Conservation (phyloP, 2,113 vertebrate species). For the Tachycineta bicolor region DNA sequence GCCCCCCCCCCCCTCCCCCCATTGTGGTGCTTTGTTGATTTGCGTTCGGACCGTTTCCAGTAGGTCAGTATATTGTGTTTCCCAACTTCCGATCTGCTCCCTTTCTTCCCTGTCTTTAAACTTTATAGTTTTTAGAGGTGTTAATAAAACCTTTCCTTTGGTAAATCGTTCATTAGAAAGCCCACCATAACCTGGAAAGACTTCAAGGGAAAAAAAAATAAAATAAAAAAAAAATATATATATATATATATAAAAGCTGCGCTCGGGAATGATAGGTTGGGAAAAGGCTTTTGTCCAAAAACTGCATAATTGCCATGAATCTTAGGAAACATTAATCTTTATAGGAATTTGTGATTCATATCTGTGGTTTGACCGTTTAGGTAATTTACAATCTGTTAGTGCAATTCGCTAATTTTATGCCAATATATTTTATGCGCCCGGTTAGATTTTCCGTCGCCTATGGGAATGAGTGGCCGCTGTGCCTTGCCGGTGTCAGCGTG, state of each 20-base stretch:
- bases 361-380: constrained; percentile 44
- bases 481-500: background rate
- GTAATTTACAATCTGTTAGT: constrained; percentile 52
- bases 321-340: constrained; percentile 62
- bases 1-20: background rate
- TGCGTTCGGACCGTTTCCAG: constrained; percentile 2
- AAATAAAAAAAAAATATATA: background rate
- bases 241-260: background rate
- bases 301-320: constrained; percentile 45
- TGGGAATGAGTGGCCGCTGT: background rate
- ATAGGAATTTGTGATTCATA: constrained; percentile 64
- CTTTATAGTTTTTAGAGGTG: constrained; percentile 33
- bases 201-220: background rate
- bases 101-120: background rate
- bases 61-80: constrained; percentile 30
- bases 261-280: background rate
- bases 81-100: constrained; percentile 19
- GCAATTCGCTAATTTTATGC: constrained; percentile 59
- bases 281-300: constrained; percentile 56
- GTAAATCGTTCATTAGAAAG: constrained; percentile 36
- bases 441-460: background rate
- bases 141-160: constrained; percentile 65
- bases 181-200: constrained; percentile 25
- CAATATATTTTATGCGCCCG: constrained; percentile 7
- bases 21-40: background rate